Base-by-base conservation (phyloP, 2,888 invertebrate species). In the Tricholauxania praeusta region DNA sequence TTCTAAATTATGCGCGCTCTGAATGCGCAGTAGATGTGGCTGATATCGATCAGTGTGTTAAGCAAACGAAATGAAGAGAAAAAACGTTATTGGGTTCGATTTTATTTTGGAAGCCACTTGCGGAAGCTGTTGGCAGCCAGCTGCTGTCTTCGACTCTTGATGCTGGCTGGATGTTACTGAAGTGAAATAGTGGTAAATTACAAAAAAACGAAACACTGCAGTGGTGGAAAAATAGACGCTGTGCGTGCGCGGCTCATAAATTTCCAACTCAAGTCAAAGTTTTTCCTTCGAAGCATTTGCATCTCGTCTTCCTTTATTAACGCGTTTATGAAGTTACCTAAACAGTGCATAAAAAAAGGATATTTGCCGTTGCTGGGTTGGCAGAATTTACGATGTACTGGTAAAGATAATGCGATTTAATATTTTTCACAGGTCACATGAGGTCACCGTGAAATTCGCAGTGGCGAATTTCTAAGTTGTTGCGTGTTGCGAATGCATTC, bases 61-160 rank as follows among this genome's bases (percentile, higher is more conserved):
- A n/a, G 19, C 12, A 19, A 19, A n/a, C 19, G 17, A 53, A 14
- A 53, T 17, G 19, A 17, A 55, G 19, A 55, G 19, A 19, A 55
- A 15, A 55, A n/a, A 3, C 19, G 15, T 12, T n/a, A 39, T 60
- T 6, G 12, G 7, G n/a, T 10, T 60, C 32, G 47, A 60, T 32
- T 10, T 39, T 39, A 10, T 60, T 32, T 60, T 49, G 28, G 59
- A 60, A 28, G 47, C 59, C 47, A 12, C 15, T 59, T 47, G 68
- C 68, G 68, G 68, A 68, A 68, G 68, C 68, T 51, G 48, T 68
- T 59, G 68, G 68, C 68, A 68, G 68, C 59, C 68, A 68, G 68
- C 68, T 59, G 68, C 68, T 68, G 68, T 68, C 59, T 59, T 49
- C 68, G 57, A 48, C 59, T 19, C 17, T 19, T 14, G 68, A 47